Evolutionary conservation across 1,140 invertebrate species (phyloP).

Genomic region (Doryteuthis pealeii): DNA sequence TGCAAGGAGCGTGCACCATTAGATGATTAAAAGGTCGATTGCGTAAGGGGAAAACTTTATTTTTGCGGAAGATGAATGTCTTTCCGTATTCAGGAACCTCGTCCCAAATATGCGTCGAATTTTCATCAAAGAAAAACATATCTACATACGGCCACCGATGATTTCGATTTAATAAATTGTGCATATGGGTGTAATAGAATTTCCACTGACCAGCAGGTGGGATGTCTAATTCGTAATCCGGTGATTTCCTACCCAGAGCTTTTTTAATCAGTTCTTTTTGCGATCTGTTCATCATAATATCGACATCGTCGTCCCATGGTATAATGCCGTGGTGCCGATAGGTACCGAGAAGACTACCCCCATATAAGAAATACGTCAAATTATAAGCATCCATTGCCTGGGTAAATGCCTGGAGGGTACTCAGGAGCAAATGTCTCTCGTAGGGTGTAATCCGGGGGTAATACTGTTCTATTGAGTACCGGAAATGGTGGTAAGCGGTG

Average conservation of each 20-base stretch:
- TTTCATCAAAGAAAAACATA: conserved; percentile 50
- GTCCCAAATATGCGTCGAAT: conserved; percentile 48
- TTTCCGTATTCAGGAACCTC: conserved; percentile 28
- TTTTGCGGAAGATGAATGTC: conserved; percentile 33
- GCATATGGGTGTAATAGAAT: conserved; percentile 29
- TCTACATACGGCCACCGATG: conserved; percentile 52
- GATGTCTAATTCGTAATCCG: conserved; percentile 16
- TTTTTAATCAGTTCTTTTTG: conserved; percentile 26
- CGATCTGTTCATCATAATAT: conserved; percentile 36
- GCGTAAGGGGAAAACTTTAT: conserved; percentile 42
- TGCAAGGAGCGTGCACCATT: background rate
- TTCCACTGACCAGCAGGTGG: conserved; percentile 32
- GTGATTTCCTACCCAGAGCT: conserved; percentile 17
- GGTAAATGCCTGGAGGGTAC: conserved; percentile 28
- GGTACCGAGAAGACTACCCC: conserved; percentile 44
- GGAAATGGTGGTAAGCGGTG: background rate
- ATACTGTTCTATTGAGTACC: background rate
- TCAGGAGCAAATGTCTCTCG: conserved; percentile 27
- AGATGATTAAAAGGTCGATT: conserved; percentile 20
- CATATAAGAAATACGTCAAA: conserved; percentile 43
- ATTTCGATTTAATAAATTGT: conserved; percentile 22
- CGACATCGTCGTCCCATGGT: conserved; percentile 56
- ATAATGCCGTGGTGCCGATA: conserved; percentile 43
- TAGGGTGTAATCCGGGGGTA: conserved; percentile 12
- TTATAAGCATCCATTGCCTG: conserved; percentile 26